Evolutionary conservation across 2,113 vertebrate species (phyloP).

Genomic region (Tychaedon coryphoeus): DNA sequence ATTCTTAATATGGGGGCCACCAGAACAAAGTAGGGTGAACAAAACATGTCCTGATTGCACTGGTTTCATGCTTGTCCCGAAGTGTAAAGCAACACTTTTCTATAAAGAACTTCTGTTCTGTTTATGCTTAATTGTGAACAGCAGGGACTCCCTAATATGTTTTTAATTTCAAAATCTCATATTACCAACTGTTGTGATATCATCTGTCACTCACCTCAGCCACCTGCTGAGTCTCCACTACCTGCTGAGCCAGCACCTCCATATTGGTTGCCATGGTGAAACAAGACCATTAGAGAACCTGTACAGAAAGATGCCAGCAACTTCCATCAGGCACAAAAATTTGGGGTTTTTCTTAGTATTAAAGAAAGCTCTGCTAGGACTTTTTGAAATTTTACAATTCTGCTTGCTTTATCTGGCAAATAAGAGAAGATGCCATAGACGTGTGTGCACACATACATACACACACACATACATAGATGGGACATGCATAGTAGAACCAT

Average conservation of each 20-base stretch:
- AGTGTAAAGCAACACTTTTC: not conserved
- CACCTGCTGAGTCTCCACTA: constrained; percentile 85
- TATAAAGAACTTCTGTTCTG: not conserved
- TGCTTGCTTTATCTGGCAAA: not conserved
- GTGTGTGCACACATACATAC: not conserved
- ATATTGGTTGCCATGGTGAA: constrained; percentile 86
- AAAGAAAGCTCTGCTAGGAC: not conserved
- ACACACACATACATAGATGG: accelerated
- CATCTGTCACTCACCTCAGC: constrained; percentile 85
- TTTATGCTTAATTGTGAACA: not conserved
- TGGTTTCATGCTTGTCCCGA: not conserved
- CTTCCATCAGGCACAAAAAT: constrained; percentile 72
- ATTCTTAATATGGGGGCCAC: not conserved
- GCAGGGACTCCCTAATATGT: not conserved
- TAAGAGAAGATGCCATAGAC: not conserved
- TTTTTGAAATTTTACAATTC: not conserved
- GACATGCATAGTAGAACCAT: not conserved
- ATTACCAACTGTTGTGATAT: constrained; percentile 41
- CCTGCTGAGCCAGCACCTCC: constrained; percentile 90
- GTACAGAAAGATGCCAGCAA: constrained; percentile 79
- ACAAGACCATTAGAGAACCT: constrained; percentile 89
- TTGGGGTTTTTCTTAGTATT: not conserved
- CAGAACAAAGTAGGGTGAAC: not conserved
- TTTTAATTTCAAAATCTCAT: constrained; percentile 43
- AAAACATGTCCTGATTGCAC: not conserved